Base-by-base conservation (phyloP, 2,797 vertebrate species). In the Babyrousa celebensis region DNA sequence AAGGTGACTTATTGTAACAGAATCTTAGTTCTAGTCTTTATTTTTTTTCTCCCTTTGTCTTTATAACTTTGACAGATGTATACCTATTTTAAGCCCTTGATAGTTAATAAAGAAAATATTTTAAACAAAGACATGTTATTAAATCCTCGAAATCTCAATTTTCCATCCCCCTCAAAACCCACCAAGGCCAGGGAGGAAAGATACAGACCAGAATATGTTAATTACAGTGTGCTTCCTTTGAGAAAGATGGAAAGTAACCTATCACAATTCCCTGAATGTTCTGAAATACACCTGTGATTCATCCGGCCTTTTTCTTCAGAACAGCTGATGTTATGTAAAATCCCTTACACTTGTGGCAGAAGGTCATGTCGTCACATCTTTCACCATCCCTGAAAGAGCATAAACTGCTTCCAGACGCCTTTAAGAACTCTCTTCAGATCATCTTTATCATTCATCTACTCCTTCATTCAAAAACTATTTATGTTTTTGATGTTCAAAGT, bases 281-380 rank as follows among this genome's bases (percentile, higher is more conserved):
- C 60, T 56, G 78, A 96, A 96, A 89, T 75, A 65, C 3, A 63
- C n/a, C 14, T 86, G 71, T 92, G 78, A 77, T 75, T 88, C 40
- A 88, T 90, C 54, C 94, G 96, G 75, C 21, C 12, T 91, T 88
- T 88, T 52, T 71, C 29, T 85, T 93, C 36, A 85, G 58, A 92
- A 6, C 16, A 40, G 68, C 32, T 48, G n/a, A 15, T 23, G 6
- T 25, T 89, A 36, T 56, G 20, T 67, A 79, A 96, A 95, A 96
- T 36, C 18, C 29, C 25, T 74, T 80, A 86, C 2, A 48, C 4
- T 52, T 89, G 74, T 48, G 17, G 74, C 32, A 27, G 12, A 74
- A 93, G 63, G 95, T 68, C n/a, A 25, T 29, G n/a, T 95, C 16
- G 21, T 40, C 62, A 71, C 0, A 10, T 79, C 25, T 94, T 85